Base-by-base conservation (phyloP, 1,140 invertebrate genomes). In the Nephila pilipes region DNA sequence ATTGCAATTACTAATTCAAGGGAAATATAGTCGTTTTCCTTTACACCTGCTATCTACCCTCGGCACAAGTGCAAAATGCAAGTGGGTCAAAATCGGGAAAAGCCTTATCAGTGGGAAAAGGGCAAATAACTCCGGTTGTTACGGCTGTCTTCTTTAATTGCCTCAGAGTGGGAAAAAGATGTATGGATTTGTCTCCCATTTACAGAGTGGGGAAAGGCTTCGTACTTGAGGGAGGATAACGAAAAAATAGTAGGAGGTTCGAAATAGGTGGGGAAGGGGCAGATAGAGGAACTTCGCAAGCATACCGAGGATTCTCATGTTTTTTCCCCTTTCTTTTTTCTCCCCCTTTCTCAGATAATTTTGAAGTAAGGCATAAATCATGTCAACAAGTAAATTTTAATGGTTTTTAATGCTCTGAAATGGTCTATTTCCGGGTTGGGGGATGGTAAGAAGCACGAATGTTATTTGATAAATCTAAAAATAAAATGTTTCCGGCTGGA, bases 71-170 rank as follows among this genome's bases (percentile, higher is more conserved):
- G 69, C 12, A 75, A 32, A 25, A 32, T 32, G 29, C 69, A 75
- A 75, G 69, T 75, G 69, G 69, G 69, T 75, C 32, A 75, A 32
- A 75, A 75, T 22, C 14, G 29, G 0, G 0, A n/a, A 38, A 38
- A 83, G 18, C 46, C 25, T 60, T 63, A 22, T 36, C 29, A 12
- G 55, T 87, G 85, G 85, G 85, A 87, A 87, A 87, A 32, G 12
- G 80, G 38, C 36, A 83, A 83, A 58, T 87, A 36, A 8, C 58
- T 87, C 58, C 36, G n/a, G 16, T 46, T 46, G 46, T 25, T 55
- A 83, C 22, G 54, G 46, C 80, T 38, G 85, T 32, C 85, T 38
- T 38, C 16, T 60, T 87, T 87, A 87, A 87, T 87, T 87, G 46
- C 85, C 18, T 57, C 5, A 38, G 55, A 87, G 85, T 87, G 55